A percentile compares a stretch with the other conserved stretches of the same genome.
These are phyloP conservation scores for Paelopatides confundens DNA, from an alignment of 53 echinoderm and acorn worm genomes.

Conservation along the genomic window DNA sequence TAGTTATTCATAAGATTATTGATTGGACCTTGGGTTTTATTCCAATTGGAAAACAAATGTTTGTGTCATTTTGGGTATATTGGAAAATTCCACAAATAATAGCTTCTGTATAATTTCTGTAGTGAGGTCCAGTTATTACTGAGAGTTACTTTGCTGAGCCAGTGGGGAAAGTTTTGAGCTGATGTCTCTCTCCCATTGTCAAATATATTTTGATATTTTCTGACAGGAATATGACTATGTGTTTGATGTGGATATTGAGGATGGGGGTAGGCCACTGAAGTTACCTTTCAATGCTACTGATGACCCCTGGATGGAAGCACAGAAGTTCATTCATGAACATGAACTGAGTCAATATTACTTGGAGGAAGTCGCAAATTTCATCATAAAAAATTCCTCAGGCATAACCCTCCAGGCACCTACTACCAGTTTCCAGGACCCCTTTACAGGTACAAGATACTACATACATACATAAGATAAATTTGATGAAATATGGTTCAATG, in stretches of 20 bases:
- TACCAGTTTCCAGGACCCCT: constrained; percentile 69
- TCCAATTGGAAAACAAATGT: no score
- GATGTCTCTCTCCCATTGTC: no score
- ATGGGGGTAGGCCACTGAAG: constrained; percentile 84
- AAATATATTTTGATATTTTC: background rate
- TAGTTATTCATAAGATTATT: no score
- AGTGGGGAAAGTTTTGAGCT: no score
- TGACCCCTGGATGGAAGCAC: constrained; percentile 94
- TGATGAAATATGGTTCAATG: no score
- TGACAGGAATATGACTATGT: constrained; percentile 94
- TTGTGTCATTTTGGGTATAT: no score
- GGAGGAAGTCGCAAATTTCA: constrained; percentile 93
- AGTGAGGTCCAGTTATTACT: no score
- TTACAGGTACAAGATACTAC: constrained; percentile 70
- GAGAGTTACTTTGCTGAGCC: no score
- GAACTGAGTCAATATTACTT: constrained; percentile 89
- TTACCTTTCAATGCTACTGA: constrained; percentile 87
- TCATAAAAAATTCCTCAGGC: constrained; percentile 88
- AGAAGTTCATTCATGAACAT: constrained; percentile 84
- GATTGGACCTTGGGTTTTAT: no score
- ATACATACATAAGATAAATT: background rate
- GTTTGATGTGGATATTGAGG: constrained; percentile 95
- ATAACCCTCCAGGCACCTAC: constrained; percentile 67
- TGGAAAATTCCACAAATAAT: no score
- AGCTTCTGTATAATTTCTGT: no score